A percentile compares a stretch with the other conserved stretches of the same genome.
Evolutionary conservation across 2,888 invertebrate species (phyloP).

Genomic region (Nymphalis urticae): DNA sequence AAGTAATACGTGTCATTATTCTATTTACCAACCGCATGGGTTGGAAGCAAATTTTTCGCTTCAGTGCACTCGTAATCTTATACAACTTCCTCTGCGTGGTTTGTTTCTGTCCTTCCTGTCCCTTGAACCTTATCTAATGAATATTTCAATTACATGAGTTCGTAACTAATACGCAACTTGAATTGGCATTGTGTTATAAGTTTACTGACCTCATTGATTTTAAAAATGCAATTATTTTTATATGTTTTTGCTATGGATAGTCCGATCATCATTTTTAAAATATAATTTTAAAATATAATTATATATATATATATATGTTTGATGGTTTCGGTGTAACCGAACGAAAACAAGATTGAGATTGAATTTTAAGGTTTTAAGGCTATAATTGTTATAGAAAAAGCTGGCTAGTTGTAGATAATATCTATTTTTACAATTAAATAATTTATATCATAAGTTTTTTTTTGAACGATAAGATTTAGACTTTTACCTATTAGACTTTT

Average conservation of each 20-base stretch:
- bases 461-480: too few relatives aligned
- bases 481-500: too few relatives aligned
- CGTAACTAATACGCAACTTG: background rate
- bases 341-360: background rate
- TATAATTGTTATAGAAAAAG: background rate
- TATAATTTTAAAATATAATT: too few relatives aligned
- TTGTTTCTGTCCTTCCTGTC: background rate
- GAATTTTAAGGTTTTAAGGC: background rate
- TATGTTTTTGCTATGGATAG: too few relatives aligned
- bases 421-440: too few relatives aligned
- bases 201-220: background rate
- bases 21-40: background rate
- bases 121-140: constrained; percentile 8
- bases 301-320: too few relatives aligned
- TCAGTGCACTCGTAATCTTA: background rate
- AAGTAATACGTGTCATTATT: background rate
- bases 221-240: too few relatives aligned
- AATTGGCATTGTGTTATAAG: background rate
- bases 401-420: too few relatives aligned
- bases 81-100: constrained; percentile 1
- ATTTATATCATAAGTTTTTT: too few relatives aligned
- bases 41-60: constrained; percentile 8
- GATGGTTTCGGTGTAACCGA: too few relatives aligned
- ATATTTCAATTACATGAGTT: background rate
- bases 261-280: too few relatives aligned